Evolutionary conservation across 23 tunicate species (phyloP), one percentile per base, ranked within the genome.

Genomic region (Ciona savignyi): DNA sequence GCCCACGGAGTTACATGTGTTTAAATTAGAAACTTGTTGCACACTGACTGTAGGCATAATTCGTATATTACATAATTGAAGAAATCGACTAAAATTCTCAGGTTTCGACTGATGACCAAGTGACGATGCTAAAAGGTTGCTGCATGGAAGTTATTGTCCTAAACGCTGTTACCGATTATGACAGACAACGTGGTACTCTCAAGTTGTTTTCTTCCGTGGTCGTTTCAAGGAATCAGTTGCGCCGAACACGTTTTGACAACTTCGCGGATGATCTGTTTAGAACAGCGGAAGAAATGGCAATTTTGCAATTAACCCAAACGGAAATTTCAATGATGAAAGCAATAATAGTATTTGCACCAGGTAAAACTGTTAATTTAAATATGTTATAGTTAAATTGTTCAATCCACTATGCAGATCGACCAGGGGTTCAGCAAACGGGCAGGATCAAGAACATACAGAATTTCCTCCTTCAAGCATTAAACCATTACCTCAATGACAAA

Each of bases 81-180:
- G n/a, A n/a, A n/a, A n/a, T n/a, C 61, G 61, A 20, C 25, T 70
- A 34, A 21, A 22, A 21, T 34, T 34, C 35, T 33, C 27, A 82
- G 87, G 34, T 85, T 60, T 67, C 80, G 25, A 63, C 80, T 0
- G 80, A 85, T 20, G 91, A 85, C 11, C 91, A 85, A 78, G 84
- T 85, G 9, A 33, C 64, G 28, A 64, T 85, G 27, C 62, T 85
- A 31, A 85, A 78, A 66, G 68, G 31, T 30, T 69, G 80, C 60
- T 85, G 91, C 79, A 78, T 85, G 91, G 91, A 85, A 78, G 79
- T 78, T 0, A 85, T 85, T 66, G 76, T 83, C 25, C 25, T 85
- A 24, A 77, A 78, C 31, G 66, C 71, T 26, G 84, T 67, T 26
- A 29, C 70, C 4, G 48, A 48, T 27, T 69, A 66, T 33, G 63